A percentile compares a stretch with the other conserved stretches of the same genome.
These are phyloP conservation scores for Schizotus pectinicornis DNA, from an alignment of 2,888 invertebrate species.

Conservation along the genomic window DNA sequence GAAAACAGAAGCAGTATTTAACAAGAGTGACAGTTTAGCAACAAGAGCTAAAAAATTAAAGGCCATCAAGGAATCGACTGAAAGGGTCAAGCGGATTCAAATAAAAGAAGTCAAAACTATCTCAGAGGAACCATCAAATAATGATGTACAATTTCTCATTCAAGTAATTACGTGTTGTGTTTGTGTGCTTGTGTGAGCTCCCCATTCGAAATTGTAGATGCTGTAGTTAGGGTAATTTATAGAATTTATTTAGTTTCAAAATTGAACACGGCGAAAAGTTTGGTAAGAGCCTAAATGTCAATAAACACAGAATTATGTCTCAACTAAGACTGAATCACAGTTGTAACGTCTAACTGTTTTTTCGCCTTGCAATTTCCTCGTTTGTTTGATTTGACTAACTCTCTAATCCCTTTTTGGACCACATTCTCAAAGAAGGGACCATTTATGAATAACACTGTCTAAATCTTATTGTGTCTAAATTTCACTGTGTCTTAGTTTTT, in stretches of 20 bases:
- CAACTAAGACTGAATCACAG: too few species aligned
- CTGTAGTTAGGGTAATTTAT: constrained; percentile 2
- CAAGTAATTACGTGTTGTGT: constrained; percentile 60
- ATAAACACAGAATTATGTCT: too few species aligned
- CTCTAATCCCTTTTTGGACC: too few species aligned
- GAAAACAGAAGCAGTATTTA: constrained; percentile 59
- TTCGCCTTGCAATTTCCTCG: too few species aligned
- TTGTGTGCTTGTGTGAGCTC: constrained; percentile 32
- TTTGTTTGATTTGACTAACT: too few species aligned
- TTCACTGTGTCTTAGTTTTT: neutral
- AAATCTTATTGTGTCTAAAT: neutral
- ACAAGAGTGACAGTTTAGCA: constrained; percentile 72
- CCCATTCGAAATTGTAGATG: constrained; percentile 25
- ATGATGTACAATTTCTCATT: constrained; percentile 68
- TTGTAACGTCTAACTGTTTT: too few species aligned
- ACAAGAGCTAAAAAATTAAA: constrained; percentile 74
- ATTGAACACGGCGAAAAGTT: constrained; percentile 5
- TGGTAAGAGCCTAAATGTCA: constrained; percentile 11
- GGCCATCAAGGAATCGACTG: constrained; percentile 55
- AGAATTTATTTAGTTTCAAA: neutral
- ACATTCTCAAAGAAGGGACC: too few species aligned
- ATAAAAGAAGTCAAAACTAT: constrained; percentile 56
- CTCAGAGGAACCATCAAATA: constrained; percentile 57
- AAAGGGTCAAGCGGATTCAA: constrained; percentile 48
- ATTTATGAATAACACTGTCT: too few species aligned